Evolutionary conservation across 2,888 invertebrate species (phyloP), one percentile per base, ranked within the genome.

Genomic region (Encarsia formosa): DNA sequence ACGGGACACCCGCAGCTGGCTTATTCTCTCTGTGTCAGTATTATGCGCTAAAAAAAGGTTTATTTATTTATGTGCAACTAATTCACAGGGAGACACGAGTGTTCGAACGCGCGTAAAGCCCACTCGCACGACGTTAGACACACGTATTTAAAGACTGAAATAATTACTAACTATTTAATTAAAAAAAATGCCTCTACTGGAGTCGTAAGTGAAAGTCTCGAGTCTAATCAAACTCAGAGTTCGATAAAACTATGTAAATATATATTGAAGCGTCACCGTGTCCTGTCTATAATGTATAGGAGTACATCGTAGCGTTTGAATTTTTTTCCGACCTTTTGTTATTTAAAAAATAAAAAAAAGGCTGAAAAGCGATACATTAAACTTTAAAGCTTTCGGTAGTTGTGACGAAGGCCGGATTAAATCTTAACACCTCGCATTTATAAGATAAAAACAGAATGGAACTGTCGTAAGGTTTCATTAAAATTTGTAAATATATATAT

Each of bases 11-110:
- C 37, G 6, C 6, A 11, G 26, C 26, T 11, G 11, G 11, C 26
- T 26, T 26, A 8, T 38, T 52, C 49, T 54, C 56, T 58, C 46
- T 45, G 56, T 61, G 58, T 61, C 67, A 69, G 68, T 69, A 69
- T 68, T 69, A 68, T 53, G 61, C 48, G 51, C 62, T 60, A 62
- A 61, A 55, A 52, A 53, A n/a, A n/a, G n/a, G 55, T 58, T 59
- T 67, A 66, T 68, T 65, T 65, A 65, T 68, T 64, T n/a, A n/a
- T n/a, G n/a, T n/a, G n/a, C n/a, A n/a, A n/a, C n/a, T n/a, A n/a
- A n/a, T n/a, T 11, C 26, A 8, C 26, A 11, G 26, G 6, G 26
- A 26, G 26, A 26, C 26, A 8, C 26, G 6, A 26, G 26, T 26
- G 26, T 26, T 6, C 11, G 6, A 26, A 8, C 26, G 26, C 6